Evolutionary conservation across 2,113 vertebrate species (phyloP).

Genomic region (Planiliza haematocheilus): DNA sequence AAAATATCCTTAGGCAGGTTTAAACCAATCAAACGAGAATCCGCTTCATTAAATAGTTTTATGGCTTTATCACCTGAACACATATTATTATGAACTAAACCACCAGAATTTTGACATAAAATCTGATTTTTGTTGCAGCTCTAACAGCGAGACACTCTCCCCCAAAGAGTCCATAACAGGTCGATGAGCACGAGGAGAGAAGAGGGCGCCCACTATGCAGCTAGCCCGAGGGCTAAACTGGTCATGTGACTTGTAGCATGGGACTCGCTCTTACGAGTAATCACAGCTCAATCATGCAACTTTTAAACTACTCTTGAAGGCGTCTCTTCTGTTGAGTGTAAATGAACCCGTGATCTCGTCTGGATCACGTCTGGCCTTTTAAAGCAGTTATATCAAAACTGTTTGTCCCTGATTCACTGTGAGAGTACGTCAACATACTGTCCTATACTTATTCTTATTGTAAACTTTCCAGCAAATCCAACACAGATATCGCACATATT

Average conservation of each 20-base stretch:
- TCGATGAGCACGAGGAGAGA: slow-evolving; percentile 28
- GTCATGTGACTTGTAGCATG: slow-evolving; percentile 60
- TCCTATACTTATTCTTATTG: neutral
- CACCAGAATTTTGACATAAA: too few species aligned
- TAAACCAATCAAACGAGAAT: neutral
- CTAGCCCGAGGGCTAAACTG: slow-evolving; percentile 25
- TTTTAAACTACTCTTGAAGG: neutral
- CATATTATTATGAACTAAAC: too few species aligned
- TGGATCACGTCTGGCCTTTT: neutral
- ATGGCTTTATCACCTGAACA: too few species aligned
- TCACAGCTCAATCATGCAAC: slow-evolving; percentile 2
- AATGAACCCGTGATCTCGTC: neutral
- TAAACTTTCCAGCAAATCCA: neutral
- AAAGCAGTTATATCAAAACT: neutral
- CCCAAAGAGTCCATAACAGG: slow-evolving; percentile 26
- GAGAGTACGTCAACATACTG: too few species aligned
- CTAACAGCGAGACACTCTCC: slow-evolving; percentile 1
- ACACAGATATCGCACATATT: too few species aligned
- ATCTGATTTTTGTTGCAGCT: too few species aligned
- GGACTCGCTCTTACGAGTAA: slow-evolving; percentile 12
- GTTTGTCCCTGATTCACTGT: neutral
- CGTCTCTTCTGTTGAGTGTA: neutral
- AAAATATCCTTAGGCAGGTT: neutral
- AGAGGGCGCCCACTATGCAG: slow-evolving; percentile 13
- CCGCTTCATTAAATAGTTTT: too few species aligned